Evolutionary conservation across 2,113 vertebrate genomes (phyloP).

Genomic region (Tetrax tetrax): DNA sequence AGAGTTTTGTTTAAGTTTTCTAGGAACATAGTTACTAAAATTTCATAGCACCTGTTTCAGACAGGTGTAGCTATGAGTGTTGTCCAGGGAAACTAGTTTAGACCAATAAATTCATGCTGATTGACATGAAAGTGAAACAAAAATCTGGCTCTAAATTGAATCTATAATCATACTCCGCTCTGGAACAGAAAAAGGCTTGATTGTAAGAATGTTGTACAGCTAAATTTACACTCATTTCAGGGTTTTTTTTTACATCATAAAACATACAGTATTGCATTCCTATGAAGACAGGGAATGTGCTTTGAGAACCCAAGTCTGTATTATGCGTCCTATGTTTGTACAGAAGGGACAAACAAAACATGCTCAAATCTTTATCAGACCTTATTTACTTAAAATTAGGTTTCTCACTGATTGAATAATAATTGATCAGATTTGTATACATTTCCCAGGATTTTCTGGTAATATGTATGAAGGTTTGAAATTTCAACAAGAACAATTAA

Average conservation of each 20-base stretch:
- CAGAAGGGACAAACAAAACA: not conserved
- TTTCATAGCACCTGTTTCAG: not conserved
- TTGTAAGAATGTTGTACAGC: not conserved
- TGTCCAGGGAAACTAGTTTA: not conserved
- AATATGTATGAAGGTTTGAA: not conserved
- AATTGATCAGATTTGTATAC: not conserved
- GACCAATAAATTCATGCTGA: not conserved
- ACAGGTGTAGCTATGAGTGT: not conserved
- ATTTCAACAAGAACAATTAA: not conserved
- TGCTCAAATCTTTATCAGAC: not conserved
- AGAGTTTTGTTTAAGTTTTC: not conserved
- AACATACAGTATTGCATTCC: not conserved
- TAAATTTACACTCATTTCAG: not conserved
- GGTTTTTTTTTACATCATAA: not conserved
- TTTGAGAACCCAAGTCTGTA: not conserved
- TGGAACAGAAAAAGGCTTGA: not conserved
- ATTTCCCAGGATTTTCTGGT: not conserved
- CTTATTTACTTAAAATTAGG: not conserved
- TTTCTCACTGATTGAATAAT: not conserved
- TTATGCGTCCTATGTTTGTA: not conserved
- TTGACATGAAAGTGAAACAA: not conserved
- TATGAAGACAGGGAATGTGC: rapidly evolving
- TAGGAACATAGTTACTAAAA: not conserved
- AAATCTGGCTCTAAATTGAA: not conserved
- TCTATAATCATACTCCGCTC: not conserved